phyloP scores from a whole-genome alignment of 2,113 vertebrate genomes.

The Lethenteron camtschaticum region DNA sequence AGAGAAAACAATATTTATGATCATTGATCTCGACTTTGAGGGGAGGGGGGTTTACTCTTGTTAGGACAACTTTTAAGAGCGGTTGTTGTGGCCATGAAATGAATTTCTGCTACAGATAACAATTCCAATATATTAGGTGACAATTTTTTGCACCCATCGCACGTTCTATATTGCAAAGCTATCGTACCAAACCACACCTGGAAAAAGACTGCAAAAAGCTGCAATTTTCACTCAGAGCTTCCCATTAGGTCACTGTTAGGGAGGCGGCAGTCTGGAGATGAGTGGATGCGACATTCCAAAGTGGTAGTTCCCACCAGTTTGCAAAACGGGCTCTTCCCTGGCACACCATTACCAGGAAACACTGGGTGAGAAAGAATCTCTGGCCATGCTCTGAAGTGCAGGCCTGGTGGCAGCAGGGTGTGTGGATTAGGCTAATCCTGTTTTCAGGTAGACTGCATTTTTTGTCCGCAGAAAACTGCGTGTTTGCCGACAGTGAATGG shows the following conservation, averaged over 20 bases:
- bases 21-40: no score
- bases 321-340: neutral
- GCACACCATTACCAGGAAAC: neutral
- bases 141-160: no score
- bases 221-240: no score
- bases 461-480: slow-evolving; percentile 2
- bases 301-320: slow-evolving; percentile 1
- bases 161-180: no score
- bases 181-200: no score
- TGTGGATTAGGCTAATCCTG: slow-evolving; percentile 1
- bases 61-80: no score
- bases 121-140: no score
- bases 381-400: neutral
- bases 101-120: no score
- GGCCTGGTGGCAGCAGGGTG: slow-evolving; percentile 1
- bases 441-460: slow-evolving; percentile 6
- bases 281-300: neutral
- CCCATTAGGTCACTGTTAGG: slow-evolving; percentile 1
- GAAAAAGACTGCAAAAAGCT: no score
- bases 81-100: no score
- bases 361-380: slow-evolving; percentile 3
- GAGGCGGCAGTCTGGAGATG: neutral
- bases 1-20: no score
- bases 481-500: neutral
- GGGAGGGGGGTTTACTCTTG: no score